A percentile compares a stretch with the other conserved stretches of the same genome.
These are phyloP conservation scores for Scaptomyza graminum DNA, from an alignment of 1,140 invertebrate species.

Conservation along the genomic window DNA sequence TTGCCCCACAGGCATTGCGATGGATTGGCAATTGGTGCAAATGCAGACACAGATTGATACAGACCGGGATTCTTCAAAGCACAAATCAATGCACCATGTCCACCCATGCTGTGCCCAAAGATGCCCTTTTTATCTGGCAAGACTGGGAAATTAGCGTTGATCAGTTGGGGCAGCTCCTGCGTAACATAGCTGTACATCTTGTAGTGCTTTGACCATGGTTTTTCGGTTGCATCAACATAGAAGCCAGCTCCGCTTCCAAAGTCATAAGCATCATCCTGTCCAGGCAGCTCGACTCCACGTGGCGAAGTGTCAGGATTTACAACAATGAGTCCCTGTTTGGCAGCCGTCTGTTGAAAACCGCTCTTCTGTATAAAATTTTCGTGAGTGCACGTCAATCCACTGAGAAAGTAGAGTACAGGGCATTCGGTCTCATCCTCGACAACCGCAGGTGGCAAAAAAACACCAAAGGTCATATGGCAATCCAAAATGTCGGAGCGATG, in stretches of 20 bases:
- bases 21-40: conserved; percentile 98
- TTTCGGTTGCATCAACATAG: conserved; percentile 95
- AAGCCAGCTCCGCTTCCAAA: conserved; percentile 98
- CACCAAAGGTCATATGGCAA: conserved; percentile 96
- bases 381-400: conserved; percentile 97
- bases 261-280: conserved; percentile 95
- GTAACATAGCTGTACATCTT: conserved; percentile 99
- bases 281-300: conserved; percentile 93
- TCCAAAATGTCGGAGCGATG: conserved; percentile 92
- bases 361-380: conserved; percentile 98
- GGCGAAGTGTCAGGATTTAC: conserved; percentile 98
- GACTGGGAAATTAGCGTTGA: conserved; percentile 90
- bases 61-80: conserved; percentile 95
- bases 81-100: conserved; percentile 97
- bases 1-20: conserved; percentile 93
- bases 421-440: conserved; percentile 87
- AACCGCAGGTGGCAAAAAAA: conserved; percentile 93
- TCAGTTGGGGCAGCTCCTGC: conserved; percentile 92
- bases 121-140: conserved; percentile 88
- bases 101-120: conserved; percentile 98
- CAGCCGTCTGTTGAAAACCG: conserved; percentile 94
- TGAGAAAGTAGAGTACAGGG: conserved; percentile 96
- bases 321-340: conserved; percentile 89
- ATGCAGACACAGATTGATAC: conserved; percentile 97
- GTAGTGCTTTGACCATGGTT: conserved; percentile 97